phyloP scores from a whole-genome alignment of 2,113 vertebrate species.

The Choloepus hoffmanni region DNA sequence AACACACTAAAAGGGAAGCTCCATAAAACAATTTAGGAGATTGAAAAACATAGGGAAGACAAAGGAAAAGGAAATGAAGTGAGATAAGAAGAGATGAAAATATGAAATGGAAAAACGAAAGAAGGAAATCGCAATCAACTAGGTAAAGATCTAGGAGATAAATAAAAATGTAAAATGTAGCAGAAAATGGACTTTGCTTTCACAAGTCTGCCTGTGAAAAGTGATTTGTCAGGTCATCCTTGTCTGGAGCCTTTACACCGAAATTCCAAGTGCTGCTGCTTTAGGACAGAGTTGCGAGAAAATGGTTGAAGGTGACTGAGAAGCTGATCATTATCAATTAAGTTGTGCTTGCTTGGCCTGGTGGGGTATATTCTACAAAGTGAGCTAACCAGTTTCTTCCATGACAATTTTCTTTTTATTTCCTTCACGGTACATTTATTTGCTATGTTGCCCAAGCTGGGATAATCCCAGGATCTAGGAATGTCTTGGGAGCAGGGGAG shows the following conservation, averaged over 20 bases:
- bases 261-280: background rate
- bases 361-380: background rate
- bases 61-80: background rate
- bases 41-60: background rate
- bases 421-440: background rate
- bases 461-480: conserved; percentile 11
- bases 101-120: background rate
- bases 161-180: rapidly evolving
- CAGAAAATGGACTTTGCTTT: background rate
- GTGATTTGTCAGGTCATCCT: background rate
- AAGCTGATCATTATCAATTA: conserved; percentile 57
- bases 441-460: conserved; percentile 4
- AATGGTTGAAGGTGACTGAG: conserved; percentile 49
- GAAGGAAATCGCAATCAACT: background rate
- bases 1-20: background rate
- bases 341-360: conserved; percentile 46
- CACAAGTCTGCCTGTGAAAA: no score
- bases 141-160: rapidly evolving
- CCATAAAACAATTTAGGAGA: background rate
- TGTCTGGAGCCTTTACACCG: background rate
- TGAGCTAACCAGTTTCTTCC: conserved; percentile 6
- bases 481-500: background rate
- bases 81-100: background rate
- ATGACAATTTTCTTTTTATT: conserved; percentile 10
- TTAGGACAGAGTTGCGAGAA: background rate